These are phyloP conservation scores for Lordiphosa stackelbergi DNA, from an alignment of 1,140 invertebrate species.

Conservation along the genomic window DNA sequence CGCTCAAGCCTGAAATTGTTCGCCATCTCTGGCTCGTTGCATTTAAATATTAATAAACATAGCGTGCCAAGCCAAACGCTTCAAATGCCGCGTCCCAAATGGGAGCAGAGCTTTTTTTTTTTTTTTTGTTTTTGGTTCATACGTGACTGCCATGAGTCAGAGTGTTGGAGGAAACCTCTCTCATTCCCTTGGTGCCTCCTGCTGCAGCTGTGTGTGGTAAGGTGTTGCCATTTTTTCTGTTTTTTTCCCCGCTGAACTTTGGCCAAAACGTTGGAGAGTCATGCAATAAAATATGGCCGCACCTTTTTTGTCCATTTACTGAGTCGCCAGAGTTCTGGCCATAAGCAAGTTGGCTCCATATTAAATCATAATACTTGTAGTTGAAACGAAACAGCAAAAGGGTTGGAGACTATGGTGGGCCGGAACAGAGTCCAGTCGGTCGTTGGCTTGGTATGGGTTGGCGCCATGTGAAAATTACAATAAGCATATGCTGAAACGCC, in stretches of 20 bases:
- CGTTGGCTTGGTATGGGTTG: slow-evolving; percentile 12
- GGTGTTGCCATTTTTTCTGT: slow-evolving; percentile 1
- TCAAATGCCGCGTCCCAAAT: slow-evolving; percentile 52
- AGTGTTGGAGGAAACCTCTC: slow-evolving; percentile 20
- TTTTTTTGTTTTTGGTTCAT: slow-evolving; percentile 16
- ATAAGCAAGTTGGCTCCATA: slow-evolving; percentile 42
- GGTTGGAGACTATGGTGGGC: slow-evolving; percentile 36
- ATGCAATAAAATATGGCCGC: slow-evolving; percentile 63
- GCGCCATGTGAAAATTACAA: slow-evolving; percentile 62
- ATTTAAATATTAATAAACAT: slow-evolving; percentile 76
- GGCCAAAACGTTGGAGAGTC: slow-evolving; percentile 61
- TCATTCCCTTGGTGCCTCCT: slow-evolving; percentile 6
- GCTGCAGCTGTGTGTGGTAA: slow-evolving; percentile 1
- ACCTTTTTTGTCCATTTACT: slow-evolving; percentile 53
- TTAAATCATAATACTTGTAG: slow-evolving; percentile 35
- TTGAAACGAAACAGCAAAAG: slow-evolving; percentile 48
- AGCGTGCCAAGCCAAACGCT: slow-evolving; percentile 67
- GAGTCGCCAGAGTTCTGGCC: slow-evolving; percentile 22
- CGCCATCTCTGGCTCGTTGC: slow-evolving; percentile 56
- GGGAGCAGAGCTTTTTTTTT: slow-evolving; percentile 45
- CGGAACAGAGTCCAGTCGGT: not conserved
- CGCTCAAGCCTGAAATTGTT: slow-evolving; percentile 72
- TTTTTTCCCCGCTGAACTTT: slow-evolving; percentile 50
- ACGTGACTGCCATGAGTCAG: slow-evolving; percentile 71
- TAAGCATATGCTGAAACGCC: slow-evolving; percentile 59